Evolutionary conservation across 2,888 invertebrate species (phyloP).

Genomic region (Acleris sparsana): DNA sequence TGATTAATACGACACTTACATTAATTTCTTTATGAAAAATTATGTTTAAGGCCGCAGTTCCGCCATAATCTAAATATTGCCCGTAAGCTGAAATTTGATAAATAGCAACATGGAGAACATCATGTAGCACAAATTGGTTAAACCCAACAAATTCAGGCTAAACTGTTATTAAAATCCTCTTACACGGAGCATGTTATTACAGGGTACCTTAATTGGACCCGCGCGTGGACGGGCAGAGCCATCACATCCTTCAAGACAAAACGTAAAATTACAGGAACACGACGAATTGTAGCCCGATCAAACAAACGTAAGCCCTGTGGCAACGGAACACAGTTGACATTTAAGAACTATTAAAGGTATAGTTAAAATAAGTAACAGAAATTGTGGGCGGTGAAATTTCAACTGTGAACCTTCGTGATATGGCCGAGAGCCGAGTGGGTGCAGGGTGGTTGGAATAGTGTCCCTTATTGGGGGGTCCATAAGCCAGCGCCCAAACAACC

Average conservation of each 20-base stretch:
- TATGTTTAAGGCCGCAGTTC: too few species aligned
- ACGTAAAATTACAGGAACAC: constrained; percentile 25
- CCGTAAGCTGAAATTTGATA: background rate
- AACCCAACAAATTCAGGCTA: constrained; percentile 11
- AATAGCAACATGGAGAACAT: background rate
- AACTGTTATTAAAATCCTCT: constrained; percentile 32
- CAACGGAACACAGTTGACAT: constrained; percentile 15
- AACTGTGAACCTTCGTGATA: background rate
- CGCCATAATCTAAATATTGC: too few species aligned
- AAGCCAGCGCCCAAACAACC: constrained; percentile 27
- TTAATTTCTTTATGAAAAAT: too few species aligned
- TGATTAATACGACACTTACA: too few species aligned
- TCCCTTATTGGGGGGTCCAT: constrained; percentile 26
- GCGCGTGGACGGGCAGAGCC: constrained; percentile 1
- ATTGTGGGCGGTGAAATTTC: background rate
- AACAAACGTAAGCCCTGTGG: constrained; percentile 6
- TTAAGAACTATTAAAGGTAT: constrained; percentile 21
- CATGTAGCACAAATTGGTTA: constrained; percentile 17
- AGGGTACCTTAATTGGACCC: constrained; percentile 19
- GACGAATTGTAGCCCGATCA: constrained; percentile 20
- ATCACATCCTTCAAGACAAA: constrained; percentile 17
- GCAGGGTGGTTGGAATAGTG: constrained; percentile 3
- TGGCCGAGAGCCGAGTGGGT: constrained; percentile 3
- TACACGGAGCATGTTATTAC: constrained; percentile 24
- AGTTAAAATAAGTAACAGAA: constrained; percentile 18